These are phyloP conservation scores for Oncorhynchus kisutch DNA, from an alignment of 2,113 vertebrate genomes.

Conservation along the genomic window DNA sequence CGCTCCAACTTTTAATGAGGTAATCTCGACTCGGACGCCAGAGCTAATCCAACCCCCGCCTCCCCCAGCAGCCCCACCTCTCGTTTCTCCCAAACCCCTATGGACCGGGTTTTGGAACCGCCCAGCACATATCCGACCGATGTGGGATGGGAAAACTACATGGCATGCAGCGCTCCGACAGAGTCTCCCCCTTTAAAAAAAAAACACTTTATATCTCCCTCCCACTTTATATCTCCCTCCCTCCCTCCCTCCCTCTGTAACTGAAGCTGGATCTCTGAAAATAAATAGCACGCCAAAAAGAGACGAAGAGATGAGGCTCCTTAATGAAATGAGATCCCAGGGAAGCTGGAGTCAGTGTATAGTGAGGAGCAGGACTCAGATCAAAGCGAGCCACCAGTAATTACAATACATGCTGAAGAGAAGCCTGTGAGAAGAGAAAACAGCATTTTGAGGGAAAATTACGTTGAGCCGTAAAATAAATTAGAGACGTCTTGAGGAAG, in stretches of 20 bases:
- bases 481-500: constrained; percentile 54
- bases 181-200: neutral
- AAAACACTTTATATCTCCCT: no score
- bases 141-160: no score
- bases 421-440: constrained; percentile 55
- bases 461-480: constrained; percentile 73
- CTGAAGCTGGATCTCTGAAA: constrained; percentile 48
- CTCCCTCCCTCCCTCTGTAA: neutral
- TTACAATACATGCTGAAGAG: constrained; percentile 70
- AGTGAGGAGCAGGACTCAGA: constrained; percentile 53
- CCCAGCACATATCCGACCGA: no score
- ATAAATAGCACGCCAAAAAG: constrained; percentile 57
- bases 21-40: constrained; percentile 40
- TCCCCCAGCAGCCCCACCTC: neutral
- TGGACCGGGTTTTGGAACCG: no score
- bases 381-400: constrained; percentile 68
- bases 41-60: constrained; percentile 36
- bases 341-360: constrained; percentile 49
- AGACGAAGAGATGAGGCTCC: constrained; percentile 64
- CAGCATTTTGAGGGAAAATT: constrained; percentile 68
- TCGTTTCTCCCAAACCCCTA: neutral
- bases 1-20: constrained; percentile 59
- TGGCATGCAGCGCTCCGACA: neutral
- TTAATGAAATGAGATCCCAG: constrained; percentile 66
- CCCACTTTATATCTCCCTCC: no score